phyloP scores from a whole-genome alignment of 2,888 invertebrate species.

The Macaria liturata region DNA sequence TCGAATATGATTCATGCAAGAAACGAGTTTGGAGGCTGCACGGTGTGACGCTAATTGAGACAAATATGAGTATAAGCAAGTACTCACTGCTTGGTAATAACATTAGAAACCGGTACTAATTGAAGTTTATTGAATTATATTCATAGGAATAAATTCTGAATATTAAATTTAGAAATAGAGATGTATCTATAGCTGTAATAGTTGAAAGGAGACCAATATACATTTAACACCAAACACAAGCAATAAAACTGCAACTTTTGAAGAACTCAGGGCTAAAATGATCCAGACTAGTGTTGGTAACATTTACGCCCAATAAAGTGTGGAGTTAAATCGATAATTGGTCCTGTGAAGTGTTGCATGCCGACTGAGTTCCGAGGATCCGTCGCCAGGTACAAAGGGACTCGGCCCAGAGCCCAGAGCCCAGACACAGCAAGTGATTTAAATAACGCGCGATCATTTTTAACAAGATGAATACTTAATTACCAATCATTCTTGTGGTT shows the following conservation, averaged over 20 bases:
- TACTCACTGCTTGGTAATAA: not conserved
- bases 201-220: no score
- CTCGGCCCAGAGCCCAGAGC: not conserved
- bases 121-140: no score
- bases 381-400: conserved; percentile 24
- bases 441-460: not conserved
- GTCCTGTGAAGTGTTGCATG: conserved; percentile 31
- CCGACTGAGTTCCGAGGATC: conserved; percentile 35
- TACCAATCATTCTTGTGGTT: no score
- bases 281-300: conserved; percentile 32
- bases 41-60: not conserved
- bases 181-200: no score
- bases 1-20: conserved; percentile 19
- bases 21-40: conserved; percentile 15
- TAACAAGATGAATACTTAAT: no score
- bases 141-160: no score
- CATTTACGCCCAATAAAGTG: conserved; percentile 37
- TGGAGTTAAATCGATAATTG: conserved; percentile 33
- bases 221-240: no score
- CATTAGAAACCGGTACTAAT: no score
- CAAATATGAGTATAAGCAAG: no score
- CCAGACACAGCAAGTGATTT: conserved; percentile 5
- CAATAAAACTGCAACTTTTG: no score
- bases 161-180: no score
- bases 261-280: conserved; percentile 18